Evolutionary conservation across 2,888 invertebrate species (phyloP), one percentile per base, ranked within the genome.

Genomic region (Agonopterix arenella): DNA sequence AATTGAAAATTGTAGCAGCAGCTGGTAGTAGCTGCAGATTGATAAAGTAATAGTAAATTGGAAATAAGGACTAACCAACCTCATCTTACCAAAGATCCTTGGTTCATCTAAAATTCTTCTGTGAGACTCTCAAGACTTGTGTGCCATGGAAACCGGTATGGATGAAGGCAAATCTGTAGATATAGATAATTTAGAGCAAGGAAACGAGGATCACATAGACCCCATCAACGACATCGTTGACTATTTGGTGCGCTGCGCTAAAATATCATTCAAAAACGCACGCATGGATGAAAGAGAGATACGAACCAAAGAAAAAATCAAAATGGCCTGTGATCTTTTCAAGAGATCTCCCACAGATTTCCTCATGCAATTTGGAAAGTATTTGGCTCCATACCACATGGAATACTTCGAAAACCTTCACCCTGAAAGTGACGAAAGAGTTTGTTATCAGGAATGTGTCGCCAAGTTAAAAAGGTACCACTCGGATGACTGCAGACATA

Each of bases 211-310:
- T 36, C 61, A 69, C 42, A 54, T 78, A 16, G 83, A 82, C 64
- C 80, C 90, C 44, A 76, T 90, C 56, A 73, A 84, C 47, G 90
- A 91, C 62, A 92, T 95, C 61, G 81, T 94, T 52, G 89, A 92
- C 62, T 89, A 90, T 65, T 74, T 96, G 57, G 90, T 92, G 3
- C 73, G 89, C 56, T 91, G 92, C 64, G 88, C 90, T 45, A 90
- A 90, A 53, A 91, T 93, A 43, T 90, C 92, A 56, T 96, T 97
- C 64, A 96, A 95, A 84, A 95, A 94, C 66, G 95, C 97, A 70
- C 96, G 96, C 77, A 89, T 93, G 46, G 92, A 92, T 64, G 96
- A 97, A 73, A 91, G 91, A 0, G 96, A 97, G 67, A 73, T 97
- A 46, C 91, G 91, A 4, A 76, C 88, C 1, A 72, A 80, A 11